A percentile compares a stretch with the other conserved stretches of the same genome.
Evolutionary conservation across 92 coral and sea anemone species (phyloP).

Genomic region (Bergia puertoricense): DNA sequence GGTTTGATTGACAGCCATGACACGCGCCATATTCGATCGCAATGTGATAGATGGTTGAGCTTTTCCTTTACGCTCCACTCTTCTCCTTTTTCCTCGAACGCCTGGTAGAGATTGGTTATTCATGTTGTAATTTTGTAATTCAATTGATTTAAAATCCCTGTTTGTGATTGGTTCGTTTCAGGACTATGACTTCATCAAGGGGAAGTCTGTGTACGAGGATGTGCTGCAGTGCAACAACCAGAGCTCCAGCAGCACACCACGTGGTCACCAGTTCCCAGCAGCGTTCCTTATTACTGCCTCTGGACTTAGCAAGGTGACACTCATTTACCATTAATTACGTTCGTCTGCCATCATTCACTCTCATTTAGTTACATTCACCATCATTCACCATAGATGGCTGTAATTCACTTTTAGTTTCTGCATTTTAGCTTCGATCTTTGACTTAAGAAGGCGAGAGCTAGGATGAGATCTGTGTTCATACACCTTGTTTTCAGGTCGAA

Average conservation of each 20-base stretch:
- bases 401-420: neutral
- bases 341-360: neutral
- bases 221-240: constrained; percentile 76
- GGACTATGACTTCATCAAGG: constrained; percentile 73
- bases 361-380: neutral
- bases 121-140: no score
- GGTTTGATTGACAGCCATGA: no score
- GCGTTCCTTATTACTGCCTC: constrained; percentile 91
- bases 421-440: no score
- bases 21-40: no score
- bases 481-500: neutral
- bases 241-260: constrained; percentile 69
- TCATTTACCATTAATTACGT: neutral
- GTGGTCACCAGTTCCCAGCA: constrained; percentile 97
- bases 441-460: neutral
- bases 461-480: neutral
- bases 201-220: constrained; percentile 81
- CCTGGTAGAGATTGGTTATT: no score
- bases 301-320: constrained; percentile 83
- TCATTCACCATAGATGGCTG: neutral
- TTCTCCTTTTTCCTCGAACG: no score
- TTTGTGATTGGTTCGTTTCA: neutral
- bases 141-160: no score
- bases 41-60: no score
- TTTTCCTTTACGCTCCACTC: no score